Evolutionary conservation across 2,797 vertebrate species (phyloP), one percentile per base, ranked within the genome.

Genomic region (Botia almorhae): DNA sequence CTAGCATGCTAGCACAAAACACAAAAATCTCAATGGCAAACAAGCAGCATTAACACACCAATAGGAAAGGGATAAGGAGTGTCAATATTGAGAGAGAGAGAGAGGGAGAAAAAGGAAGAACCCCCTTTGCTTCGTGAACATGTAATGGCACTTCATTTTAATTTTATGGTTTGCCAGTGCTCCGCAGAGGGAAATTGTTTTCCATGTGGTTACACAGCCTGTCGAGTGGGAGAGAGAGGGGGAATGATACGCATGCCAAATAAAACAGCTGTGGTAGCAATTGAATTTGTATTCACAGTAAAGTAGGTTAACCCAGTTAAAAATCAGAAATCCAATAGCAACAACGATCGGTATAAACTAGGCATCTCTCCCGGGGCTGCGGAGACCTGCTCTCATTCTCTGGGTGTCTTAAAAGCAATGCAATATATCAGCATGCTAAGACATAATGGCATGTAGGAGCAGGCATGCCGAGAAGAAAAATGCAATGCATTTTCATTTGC

Each of bases 201-300:
- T 92, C 90, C 91, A 92, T 87, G 87, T 87, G 90, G 92, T 92
- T 92, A 93, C 90, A 90, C 89, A 93, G 91, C 92, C 91, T 93
- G 91, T 92, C 90, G 89, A 83, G 84, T 85, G 85, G 82, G 88
- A 85, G 89, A 87, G 43, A 46, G 87, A 88, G 84, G 60, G 72
- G 74, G 82, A 81, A 81, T 81, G 68, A 80, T 79, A 64, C 75
- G 83, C 89, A 89, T 90, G 89, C 85, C 86, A 88, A 85, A 88
- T 85, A 87, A 87, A 93, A 92, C 90, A 91, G 90, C 83, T 85
- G 91, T 90, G 91, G 91, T 93, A 93, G 89, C 93, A 94, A 93
- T 94, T 94, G 93, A 94, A 94, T 94, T 94, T 94, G 92, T 94
- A 94, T 94, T 94, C 93, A 93, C 91, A 91, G 90, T 92, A 92